Evolutionary conservation across 2,888 invertebrate genomes (phyloP).

Genomic region (Tetanocera ferruginea): DNA sequence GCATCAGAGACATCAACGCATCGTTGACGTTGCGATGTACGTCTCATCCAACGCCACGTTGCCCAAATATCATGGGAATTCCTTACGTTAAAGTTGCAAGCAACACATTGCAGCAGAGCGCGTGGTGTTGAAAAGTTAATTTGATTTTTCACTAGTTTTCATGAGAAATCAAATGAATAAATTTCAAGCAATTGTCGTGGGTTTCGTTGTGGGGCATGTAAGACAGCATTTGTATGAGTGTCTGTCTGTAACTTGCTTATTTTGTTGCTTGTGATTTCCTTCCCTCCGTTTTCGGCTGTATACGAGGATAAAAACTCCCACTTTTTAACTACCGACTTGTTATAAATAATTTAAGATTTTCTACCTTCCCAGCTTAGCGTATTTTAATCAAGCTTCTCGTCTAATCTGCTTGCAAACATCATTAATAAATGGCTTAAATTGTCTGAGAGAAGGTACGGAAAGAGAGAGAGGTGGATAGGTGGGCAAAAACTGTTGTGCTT

Average conservation of each 20-base stretch:
- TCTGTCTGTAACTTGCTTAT: neutral
- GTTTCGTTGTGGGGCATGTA: neutral
- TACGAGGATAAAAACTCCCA: neutral
- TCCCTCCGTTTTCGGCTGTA: too few species aligned
- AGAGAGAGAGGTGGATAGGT: too few species aligned
- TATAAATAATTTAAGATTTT: neutral
- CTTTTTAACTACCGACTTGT: neutral
- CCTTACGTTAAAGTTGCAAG: neutral
- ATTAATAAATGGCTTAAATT: neutral
- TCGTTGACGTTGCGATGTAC: constrained; percentile 3
- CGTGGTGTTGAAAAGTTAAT: constrained; percentile 15
- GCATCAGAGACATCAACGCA: constrained; percentile 15
- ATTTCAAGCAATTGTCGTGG: constrained; percentile 21
- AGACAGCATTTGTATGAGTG: neutral
- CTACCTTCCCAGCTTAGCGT: neutral
- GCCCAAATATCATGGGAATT: neutral
- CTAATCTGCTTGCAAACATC: neutral
- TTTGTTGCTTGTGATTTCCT: neutral
- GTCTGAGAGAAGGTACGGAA: neutral
- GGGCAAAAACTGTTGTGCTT: too few species aligned
- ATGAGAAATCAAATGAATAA: constrained; percentile 31
- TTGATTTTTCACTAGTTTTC: constrained; percentile 7
- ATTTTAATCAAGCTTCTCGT: too few species aligned
- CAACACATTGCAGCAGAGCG: neutral
- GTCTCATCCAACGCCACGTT: constrained; percentile 1